Base-by-base conservation (phyloP, 2,888 invertebrate genomes). In the Orthosia incerta region DNA sequence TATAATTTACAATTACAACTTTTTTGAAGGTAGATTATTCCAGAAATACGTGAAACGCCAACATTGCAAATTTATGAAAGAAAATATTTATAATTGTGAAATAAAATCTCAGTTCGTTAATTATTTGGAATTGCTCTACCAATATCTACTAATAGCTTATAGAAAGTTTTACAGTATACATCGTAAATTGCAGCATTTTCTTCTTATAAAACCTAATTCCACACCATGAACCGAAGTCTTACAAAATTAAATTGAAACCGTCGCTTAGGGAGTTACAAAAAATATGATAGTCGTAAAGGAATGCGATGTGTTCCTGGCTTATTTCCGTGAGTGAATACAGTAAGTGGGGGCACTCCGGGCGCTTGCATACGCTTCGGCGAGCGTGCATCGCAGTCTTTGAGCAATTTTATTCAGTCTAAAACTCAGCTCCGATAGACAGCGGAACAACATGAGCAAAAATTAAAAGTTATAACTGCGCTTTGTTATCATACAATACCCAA, bases 311-410 rank as follows among this genome's bases (percentile, higher is more conserved):
- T 85, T 74, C 66, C 74, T 50, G 72, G 60, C 75, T 76, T 83
- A 80, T 84, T 79, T 79, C 77, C 65, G 76, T 64, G 76, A 82
- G 74, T 74, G 86, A 77, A 71, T 81, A 76, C 76, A 82, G 83
- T 84, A 82, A 85, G 84, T 83, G 79, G 74, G 72, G 83, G 80
- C 78, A 86, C 86, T 88, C 77, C 57, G 65, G 48, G 76, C 83
- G 76, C 82, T 86, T 85, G 85, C 83, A 84, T 80, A 85, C 76
- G 83, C 87, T 84, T 79, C 79, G 70, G 71, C 72, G 83, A 77
- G 72, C 84, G 74, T 79, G 80, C 85, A 81, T 71, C 78, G 74
- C 76, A 83, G 77, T 82, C 84, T 86, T 87, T 87, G 86, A 86
- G 65, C 79, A 82, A 85, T 84, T 85, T 85, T 83, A 85, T 87